Conservation (phyloP, 1,140 invertebrate species). For the Scaptomyza hsui region DNA sequence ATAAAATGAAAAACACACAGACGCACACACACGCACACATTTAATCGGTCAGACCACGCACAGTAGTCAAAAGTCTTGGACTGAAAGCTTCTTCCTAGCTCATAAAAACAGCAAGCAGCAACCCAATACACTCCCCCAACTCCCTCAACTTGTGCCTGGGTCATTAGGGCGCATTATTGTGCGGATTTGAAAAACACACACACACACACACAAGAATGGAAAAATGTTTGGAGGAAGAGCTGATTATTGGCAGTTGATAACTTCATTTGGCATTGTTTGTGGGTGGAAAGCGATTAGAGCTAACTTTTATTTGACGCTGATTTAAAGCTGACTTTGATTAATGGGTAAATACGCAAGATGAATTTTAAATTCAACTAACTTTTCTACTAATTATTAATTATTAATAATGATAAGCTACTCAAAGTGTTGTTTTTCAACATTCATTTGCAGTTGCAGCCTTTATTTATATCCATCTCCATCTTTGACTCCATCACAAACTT, state of each 20-base stretch:
- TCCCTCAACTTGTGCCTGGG: slow-evolving; percentile 35
- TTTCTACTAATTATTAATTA: not conserved
- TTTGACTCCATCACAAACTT: not conserved
- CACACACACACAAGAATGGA: not conserved
- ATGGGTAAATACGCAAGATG: not conserved
- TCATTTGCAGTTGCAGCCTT: too few species aligned
- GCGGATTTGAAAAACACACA: slow-evolving; percentile 28
- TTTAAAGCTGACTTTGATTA: slow-evolving; percentile 20
- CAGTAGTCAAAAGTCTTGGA: slow-evolving; percentile 49
- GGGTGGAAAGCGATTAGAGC: slow-evolving; percentile 21
- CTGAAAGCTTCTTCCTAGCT: slow-evolving; percentile 52
- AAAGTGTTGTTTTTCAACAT: too few species aligned
- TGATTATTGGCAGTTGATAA: slow-evolving; percentile 63
- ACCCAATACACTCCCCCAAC: slow-evolving; percentile 33
- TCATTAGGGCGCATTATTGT: slow-evolving; percentile 71
- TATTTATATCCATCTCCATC: too few species aligned
- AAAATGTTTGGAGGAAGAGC: not conserved
- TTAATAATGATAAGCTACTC: too few species aligned
- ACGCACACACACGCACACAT: slow-evolving; percentile 42
- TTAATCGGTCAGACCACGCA: slow-evolving; percentile 54
- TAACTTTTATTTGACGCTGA: not conserved
- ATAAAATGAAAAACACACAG: slow-evolving; percentile 77
- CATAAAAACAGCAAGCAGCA: slow-evolving; percentile 73
- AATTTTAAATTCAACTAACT: not conserved
- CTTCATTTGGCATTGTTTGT: slow-evolving; percentile 35